These are phyloP conservation scores for Philypnodon macrostomus DNA, from an alignment of 2,797 vertebrate genomes.

Conservation along the genomic window DNA sequence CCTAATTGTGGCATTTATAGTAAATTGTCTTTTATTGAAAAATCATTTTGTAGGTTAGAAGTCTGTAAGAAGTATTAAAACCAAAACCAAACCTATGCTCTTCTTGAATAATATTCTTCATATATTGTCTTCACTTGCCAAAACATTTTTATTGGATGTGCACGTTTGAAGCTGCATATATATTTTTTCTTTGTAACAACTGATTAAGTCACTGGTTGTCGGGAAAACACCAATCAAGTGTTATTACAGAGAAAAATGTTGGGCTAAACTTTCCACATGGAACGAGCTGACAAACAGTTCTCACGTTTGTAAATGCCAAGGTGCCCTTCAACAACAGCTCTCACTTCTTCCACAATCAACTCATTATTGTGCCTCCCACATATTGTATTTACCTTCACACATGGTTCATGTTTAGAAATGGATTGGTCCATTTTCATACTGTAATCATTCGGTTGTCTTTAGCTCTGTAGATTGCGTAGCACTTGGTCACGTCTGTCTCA, in stretches of 20 bases:
- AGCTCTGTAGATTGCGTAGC: conserved; percentile 58
- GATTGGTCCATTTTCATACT: conserved; percentile 37
- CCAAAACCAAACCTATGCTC: too few species aligned
- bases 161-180: too few species aligned
- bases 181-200: too few species aligned
- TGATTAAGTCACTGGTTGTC: conserved; percentile 43
- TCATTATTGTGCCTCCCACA: conserved; percentile 6
- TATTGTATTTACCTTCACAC: conserved; percentile 12
- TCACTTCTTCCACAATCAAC: conserved; percentile 54
- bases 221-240: conserved; percentile 29
- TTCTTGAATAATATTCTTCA: too few species aligned
- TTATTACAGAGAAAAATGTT: conserved; percentile 29
- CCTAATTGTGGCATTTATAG: too few species aligned
- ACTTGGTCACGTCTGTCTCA: conserved; percentile 72
- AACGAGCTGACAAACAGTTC: conserved; percentile 9
- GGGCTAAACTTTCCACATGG: conserved; percentile 33
- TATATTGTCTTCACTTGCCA: too few species aligned
- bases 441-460: conserved; percentile 68
- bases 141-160: too few species aligned
- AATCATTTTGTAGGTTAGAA: too few species aligned
- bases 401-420: conserved; percentile 26
- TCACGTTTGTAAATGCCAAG: conserved; percentile 24
- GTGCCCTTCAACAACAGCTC: conserved; percentile 26
- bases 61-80: too few species aligned
- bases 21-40: too few species aligned